Evolutionary conservation across 2,888 invertebrate genomes (phyloP), one percentile per base, ranked within the genome.

Genomic region (Craniophora ligustri): DNA sequence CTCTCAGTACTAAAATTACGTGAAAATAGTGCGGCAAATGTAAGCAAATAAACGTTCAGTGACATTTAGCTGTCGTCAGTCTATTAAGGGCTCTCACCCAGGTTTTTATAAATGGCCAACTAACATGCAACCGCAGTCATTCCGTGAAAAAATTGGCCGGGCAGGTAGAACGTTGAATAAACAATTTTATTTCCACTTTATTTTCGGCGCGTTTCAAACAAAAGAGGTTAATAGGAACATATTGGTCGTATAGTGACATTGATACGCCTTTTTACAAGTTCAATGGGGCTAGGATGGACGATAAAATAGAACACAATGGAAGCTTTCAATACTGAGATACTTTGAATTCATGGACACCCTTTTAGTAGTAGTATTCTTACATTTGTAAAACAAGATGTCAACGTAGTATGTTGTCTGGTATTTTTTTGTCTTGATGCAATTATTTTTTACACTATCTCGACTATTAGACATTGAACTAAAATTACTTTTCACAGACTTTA

Each of bases 61-160:
- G 93, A 93, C 93, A 92, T 91, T 92, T 89, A 86, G 83, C 89
- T 92, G 93, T 93, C 93, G 86, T 75, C 92, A 80, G 89, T 81
- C 92, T 92, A 91, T 92, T 91, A 93, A 89, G 88, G 90, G 88
- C 87, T 86, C 89, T 88, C 89, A 84, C 86, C 83, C 82, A 78
- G 71, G 76, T 76, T 74, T 79, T 90, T 89, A 92, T 89, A 89
- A 93, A 93, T 87, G 88, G 85, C 75, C 78, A 46, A 55, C 73
- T 83, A 75, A 77, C 93, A 93, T 92, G 93, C 93, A 80, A 93
- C 81, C 81, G 72, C 73, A 80, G 81, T 78, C 79, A 76, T 77
- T 81, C 64, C 72, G 64, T 76, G 82, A 84, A 86, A 89, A 90
- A 79, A 87, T 82, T 81, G 81, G 78, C 77, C 72, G 53, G 66